A percentile compares a stretch with the other conserved stretches of the same genome.
phyloP scores from a whole-genome alignment of 2,888 invertebrate species.

The Piscicola geometra region DNA sequence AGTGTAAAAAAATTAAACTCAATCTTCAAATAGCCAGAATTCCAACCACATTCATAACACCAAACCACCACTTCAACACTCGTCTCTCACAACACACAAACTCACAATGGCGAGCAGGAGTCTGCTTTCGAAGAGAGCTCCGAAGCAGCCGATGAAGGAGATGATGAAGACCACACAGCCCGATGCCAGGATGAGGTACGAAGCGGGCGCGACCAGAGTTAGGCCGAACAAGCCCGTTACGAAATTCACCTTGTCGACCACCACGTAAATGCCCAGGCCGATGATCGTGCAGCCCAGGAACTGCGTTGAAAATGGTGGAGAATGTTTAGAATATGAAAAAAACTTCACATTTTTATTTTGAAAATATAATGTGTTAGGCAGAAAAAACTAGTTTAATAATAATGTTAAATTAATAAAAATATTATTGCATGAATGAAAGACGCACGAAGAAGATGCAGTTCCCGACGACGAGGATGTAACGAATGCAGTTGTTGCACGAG shows the following conservation, averaged over 20 bases:
- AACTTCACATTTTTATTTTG: too few species aligned
- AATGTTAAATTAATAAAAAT: not conserved
- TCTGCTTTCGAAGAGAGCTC: constrained; percentile 40
- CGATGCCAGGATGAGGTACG: constrained; percentile 40
- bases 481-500: constrained; percentile 38
- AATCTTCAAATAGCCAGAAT: too few species aligned
- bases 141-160: constrained; percentile 43
- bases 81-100: not conserved
- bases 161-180: constrained; percentile 40
- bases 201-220: constrained; percentile 39
- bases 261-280: constrained; percentile 37
- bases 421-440: not conserved
- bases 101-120: constrained; percentile 39
- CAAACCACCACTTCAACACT: too few species aligned
- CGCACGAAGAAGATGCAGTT: constrained; percentile 43
- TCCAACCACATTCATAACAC: too few species aligned
- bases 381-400: too few species aligned
- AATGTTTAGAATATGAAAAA: too few species aligned
- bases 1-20: too few species aligned
- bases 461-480: constrained; percentile 40
- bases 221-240: constrained; percentile 36
- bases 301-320: too few species aligned
- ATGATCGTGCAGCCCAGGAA: constrained; percentile 39
- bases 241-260: constrained; percentile 35
- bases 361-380: too few species aligned